Evolutionary conservation across 1,140 invertebrate species (phyloP), one percentile per base, ranked within the genome.

Genomic region (Onthophagus taurus): DNA sequence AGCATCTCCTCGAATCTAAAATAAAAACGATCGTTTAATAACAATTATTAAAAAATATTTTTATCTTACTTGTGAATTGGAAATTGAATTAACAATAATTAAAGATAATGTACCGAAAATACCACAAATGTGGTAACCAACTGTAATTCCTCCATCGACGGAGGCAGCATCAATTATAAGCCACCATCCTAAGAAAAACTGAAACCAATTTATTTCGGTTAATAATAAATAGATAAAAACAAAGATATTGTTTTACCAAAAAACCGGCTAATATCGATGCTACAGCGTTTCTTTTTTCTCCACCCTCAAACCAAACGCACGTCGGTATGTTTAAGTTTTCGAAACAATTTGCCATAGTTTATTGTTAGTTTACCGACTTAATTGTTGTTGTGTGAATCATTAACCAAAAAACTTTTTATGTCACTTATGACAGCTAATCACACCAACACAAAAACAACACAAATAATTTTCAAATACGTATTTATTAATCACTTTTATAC

Each of bases 151-250:
- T 3, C 85, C 80, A 63, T 89, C 85, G 4, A 78, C 76, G 5
- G 84, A 80, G 44, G 89, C 83, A 16, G 91, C 89, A 73, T 98
- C 94, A 59, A 98, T 96, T 36, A 95, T 85, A 37, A 95, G 80
- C 95, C 96, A 99, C 93, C 95, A 97, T 23, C 93, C 95, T 47
- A 80, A 71, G 55, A 91, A 95, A 69, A 97, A 97, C 92, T 94
- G 62, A 30, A 74, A 72, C 35, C 42, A 49, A n/a, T n/a, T n/a
- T n/a, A n/a, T n/a, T n/a, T n/a, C n/a, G n/a, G n/a, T n/a, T 53
- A 60, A 47, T 37, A 7, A 51, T 30, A 16, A 35, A 24, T 21
- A 20, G 13, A 23, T 42, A 9, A 33, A 46, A 39, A 37, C 39
- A 39, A 30, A 13, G 30, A 14, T 19, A 47, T 41, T 33, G 30